A percentile compares a stretch with the other conserved stretches of the same genome.
Evolutionary conservation across 1,140 invertebrate species (phyloP).

Genomic region (Doryteuthis pealeii): DNA sequence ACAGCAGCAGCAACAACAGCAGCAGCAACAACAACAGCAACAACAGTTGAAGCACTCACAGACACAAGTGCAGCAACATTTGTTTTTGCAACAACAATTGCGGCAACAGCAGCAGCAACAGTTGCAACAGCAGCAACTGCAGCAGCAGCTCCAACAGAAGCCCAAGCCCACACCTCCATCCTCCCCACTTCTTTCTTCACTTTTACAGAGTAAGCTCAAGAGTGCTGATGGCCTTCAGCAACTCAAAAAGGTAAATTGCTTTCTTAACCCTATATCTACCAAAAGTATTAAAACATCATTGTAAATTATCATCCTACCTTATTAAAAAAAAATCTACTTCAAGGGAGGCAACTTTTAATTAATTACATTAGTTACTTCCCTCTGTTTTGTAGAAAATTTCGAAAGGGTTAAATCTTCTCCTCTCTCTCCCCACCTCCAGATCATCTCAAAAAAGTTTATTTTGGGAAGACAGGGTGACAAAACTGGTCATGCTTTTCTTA

Average conservation of each 20-base stretch:
- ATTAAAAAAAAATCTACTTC: too few relatives aligned
- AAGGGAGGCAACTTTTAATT: too few relatives aligned
- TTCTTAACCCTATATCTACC: too few relatives aligned
- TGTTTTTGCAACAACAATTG: conserved; percentile 16
- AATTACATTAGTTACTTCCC: too few relatives aligned
- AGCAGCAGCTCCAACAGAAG: conserved; percentile 18
- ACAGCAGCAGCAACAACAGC: neutral
- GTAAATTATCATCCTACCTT: too few relatives aligned
- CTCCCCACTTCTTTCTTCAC: conserved; percentile 79
- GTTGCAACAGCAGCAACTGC: conserved; percentile 22
- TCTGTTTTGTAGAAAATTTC: too few relatives aligned
- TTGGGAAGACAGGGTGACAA: too few relatives aligned
- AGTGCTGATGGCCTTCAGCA: conserved; percentile 38
- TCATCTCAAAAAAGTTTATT: too few relatives aligned
- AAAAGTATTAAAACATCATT: too few relatives aligned
- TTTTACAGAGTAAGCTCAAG: conserved; percentile 69
- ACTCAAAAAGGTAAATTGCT: conserved; percentile 38
- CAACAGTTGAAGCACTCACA: neutral
- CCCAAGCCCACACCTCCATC: conserved; percentile 40
- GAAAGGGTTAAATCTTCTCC: too few relatives aligned
- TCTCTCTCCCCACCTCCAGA: too few relatives aligned
- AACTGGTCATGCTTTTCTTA: too few relatives aligned
- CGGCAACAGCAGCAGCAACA: conserved; percentile 10
- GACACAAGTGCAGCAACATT: neutral
- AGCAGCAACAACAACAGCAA: neutral